A percentile compares a stretch with the other conserved stretches of the same genome.
Evolutionary conservation across 23 tunicate genomes (phyloP).

Genomic region (Phallusia fumigata): DNA sequence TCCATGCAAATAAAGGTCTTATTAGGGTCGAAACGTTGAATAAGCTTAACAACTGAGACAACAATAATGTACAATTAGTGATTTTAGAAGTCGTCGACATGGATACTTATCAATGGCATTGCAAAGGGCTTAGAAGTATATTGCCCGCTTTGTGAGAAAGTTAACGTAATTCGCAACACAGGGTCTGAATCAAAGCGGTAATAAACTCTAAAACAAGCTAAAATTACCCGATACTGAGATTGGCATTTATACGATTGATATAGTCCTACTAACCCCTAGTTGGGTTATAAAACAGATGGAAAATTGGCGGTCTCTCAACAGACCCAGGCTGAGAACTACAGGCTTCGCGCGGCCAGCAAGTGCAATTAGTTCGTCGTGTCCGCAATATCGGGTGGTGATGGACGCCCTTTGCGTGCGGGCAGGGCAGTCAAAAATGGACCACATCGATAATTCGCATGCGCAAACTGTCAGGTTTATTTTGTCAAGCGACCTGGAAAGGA

Average conservation of each 20-base stretch:
- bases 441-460: background rate
- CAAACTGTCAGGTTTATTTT: constrained; percentile 11
- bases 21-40: no score
- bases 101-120: no score
- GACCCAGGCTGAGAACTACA: no score
- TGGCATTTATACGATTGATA: background rate
- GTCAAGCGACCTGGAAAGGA: background rate
- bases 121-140: no score
- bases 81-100: no score
- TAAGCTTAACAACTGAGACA: no score
- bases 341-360: no score
- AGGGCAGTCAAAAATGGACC: background rate
- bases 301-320: background rate
- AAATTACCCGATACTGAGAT: background rate
- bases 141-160: no score
- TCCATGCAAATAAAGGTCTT: no score
- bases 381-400: background rate
- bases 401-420: constrained; percentile 8
- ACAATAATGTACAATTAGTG: no score
- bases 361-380: background rate
- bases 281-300: background rate
- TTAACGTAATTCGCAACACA: no score
- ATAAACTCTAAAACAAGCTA: background rate
- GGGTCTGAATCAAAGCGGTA: background rate
- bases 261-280: no score